Percentiles rank a stretch among this genome's conserved stretches.
These are phyloP conservation scores for Pachypanchax playfairii DNA, from an alignment of 2,113 vertebrate genomes.

Conservation along the genomic window DNA sequence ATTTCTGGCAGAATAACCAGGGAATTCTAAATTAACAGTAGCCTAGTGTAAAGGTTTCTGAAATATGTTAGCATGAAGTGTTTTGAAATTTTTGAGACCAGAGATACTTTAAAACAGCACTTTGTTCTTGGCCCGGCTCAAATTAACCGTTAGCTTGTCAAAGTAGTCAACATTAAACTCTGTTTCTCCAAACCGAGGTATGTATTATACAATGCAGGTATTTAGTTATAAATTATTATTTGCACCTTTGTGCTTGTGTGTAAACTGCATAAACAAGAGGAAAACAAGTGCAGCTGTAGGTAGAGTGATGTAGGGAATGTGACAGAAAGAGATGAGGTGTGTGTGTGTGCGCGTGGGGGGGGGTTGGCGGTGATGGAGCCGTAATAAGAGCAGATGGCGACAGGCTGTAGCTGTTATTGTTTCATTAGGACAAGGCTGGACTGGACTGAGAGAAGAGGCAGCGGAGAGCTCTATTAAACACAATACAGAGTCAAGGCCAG, in stretches of 20 bases:
- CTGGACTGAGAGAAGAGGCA: constrained; percentile 30
- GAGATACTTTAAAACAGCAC: too few species aligned
- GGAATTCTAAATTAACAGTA: too few species aligned
- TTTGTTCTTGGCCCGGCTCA: too few species aligned
- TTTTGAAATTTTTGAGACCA: too few species aligned
- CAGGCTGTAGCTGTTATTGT: constrained; percentile 67
- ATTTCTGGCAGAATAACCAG: too few species aligned
- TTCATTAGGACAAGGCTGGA: constrained; percentile 66
- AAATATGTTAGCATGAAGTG: too few species aligned
- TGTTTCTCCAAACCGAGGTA: too few species aligned
- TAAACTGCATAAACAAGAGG: constrained; percentile 17
- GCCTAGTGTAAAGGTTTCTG: too few species aligned
- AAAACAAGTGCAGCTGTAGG: constrained; percentile 9
- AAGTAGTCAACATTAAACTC: too few species aligned
- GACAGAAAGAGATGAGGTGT: constrained; percentile 9
- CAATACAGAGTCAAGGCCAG: constrained; percentile 46
- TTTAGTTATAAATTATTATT: constrained; percentile 17
- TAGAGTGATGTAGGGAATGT: background rate
- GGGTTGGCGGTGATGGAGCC: constrained; percentile 36
- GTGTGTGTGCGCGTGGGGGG: too few species aligned
- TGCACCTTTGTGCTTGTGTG: constrained; percentile 10
- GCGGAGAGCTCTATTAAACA: constrained; percentile 55
- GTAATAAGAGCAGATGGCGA: constrained; percentile 70
- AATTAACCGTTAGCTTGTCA: too few species aligned
- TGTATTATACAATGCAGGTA: background rate